Base-by-base conservation (phyloP, 1,140 invertebrate genomes). In the Eurosta solidaginis region DNA sequence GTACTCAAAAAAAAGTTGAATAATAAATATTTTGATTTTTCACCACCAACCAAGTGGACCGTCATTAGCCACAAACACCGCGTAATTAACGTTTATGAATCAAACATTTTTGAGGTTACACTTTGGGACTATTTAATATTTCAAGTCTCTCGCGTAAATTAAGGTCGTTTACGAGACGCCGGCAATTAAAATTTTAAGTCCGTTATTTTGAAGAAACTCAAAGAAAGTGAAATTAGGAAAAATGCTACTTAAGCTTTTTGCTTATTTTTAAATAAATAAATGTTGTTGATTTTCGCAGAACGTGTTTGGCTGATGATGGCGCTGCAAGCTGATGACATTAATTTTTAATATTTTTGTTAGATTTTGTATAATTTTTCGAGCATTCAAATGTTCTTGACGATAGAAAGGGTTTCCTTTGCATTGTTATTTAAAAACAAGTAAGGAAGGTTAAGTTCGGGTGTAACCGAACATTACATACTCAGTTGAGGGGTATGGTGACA, bases 211-310 rank as follows among this genome's bases (percentile, higher is more conserved):
- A 68, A 42, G 59, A 68, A 68, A 68, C 17, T 68, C 59, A 40
- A 40, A 68, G 59, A 68, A 68, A 68, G 59, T 33, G 59, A 68
- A 68, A 68, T 68, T 68, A 68, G 10, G 40, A 68, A 40, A 68
- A 68, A 68, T 68, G 59, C 33, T 29, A 54, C 27, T 59, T 59
- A 29, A 59, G 54, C 50, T 54, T 54, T 59, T 10, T 49, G 2
- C 14, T 54, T 4, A 17, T 0, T 59, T 12, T 29, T n/a, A n/a
- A n/a, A n/a, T n/a, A n/a, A 33, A 59, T 22, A 52, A 52, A 22
- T 52, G 50, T 52, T 52, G 52, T 59, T 29, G 25, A 12, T 36
- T 36, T 17, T 36, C n/a, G n/a, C n/a, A n/a, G n/a, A n/a, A 33
- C n/a, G n/a, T 68, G 20, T 52, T 4, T 17, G 33, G 27, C 22